Conservation (phyloP, 1,140 invertebrate genomes). For the Latrodectus geometricus region DNA sequence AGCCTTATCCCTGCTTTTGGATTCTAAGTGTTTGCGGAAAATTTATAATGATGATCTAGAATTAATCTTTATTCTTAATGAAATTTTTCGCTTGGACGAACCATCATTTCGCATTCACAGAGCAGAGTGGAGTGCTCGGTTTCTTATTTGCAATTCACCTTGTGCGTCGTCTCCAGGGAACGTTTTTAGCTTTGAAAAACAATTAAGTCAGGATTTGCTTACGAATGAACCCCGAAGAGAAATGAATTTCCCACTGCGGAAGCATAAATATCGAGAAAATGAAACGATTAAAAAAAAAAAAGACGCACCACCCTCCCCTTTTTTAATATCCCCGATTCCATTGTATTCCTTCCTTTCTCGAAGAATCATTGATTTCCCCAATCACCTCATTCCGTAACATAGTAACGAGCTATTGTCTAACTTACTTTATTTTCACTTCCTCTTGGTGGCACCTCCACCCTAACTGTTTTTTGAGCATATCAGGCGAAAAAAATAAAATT, state of each 20-base stretch:
- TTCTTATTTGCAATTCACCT: background rate
- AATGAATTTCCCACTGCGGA: background rate
- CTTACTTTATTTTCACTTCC: background rate
- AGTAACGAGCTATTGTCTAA: conserved; percentile 39
- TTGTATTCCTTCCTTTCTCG: background rate
- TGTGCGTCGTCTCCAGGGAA: background rate
- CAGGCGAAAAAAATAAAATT: background rate
- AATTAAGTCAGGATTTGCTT: background rate
- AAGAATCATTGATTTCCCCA: background rate
- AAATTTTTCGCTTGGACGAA: too few relatives aligned
- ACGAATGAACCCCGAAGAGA: background rate
- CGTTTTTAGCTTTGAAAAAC: background rate
- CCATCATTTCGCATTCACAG: too few relatives aligned
- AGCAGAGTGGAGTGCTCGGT: too few relatives aligned
- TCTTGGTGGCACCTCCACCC: background rate
- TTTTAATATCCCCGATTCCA: background rate
- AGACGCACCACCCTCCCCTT: background rate
- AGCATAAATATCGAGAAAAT: background rate
- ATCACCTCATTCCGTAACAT: conserved; percentile 19
- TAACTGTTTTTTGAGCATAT: background rate
- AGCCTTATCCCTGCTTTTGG: too few relatives aligned
- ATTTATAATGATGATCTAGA: too few relatives aligned
- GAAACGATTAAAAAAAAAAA: background rate
- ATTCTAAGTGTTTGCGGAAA: too few relatives aligned
- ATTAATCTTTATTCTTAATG: too few relatives aligned